phyloP scores from a whole-genome alignment of 2,888 invertebrate species.

The Drosophila rellima region DNA sequence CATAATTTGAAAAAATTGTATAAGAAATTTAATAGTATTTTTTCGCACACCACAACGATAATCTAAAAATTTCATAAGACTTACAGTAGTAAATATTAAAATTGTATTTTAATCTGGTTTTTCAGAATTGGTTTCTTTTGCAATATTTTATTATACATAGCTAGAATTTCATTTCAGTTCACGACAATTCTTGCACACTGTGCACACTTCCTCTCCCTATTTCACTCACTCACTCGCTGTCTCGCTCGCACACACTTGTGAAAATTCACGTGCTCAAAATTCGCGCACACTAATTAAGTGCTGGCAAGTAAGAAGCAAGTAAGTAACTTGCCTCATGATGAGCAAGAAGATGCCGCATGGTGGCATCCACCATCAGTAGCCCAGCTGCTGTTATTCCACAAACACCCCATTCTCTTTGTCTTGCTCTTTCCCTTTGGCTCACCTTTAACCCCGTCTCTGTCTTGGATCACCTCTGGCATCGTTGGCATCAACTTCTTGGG shows the following conservation, averaged over 20 bases:
- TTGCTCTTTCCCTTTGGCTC: not conserved
- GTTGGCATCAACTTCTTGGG: slow-evolving; percentile 67
- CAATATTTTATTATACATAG: not conserved
- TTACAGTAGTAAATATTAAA: too few relatives aligned
- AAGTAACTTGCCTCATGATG: slow-evolving; percentile 76
- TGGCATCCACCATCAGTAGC: slow-evolving; percentile 13
- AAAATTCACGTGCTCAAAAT: slow-evolving; percentile 79
- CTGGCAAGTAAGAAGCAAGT: slow-evolving; percentile 75
- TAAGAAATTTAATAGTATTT: too few relatives aligned
- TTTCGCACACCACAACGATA: too few relatives aligned
- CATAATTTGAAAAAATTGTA: too few relatives aligned
- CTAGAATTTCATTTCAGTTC: not conserved
- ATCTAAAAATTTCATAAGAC: too few relatives aligned
- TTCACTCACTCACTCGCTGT: not conserved
- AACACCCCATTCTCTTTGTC: not conserved
- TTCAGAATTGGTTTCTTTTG: too few relatives aligned
- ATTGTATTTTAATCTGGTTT: too few relatives aligned
- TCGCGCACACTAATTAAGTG: slow-evolving; percentile 81
- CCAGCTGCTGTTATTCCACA: slow-evolving; percentile 22
- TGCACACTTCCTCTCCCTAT: slow-evolving; percentile 12
- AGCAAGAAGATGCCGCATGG: slow-evolving; percentile 49
- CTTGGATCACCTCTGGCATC: slow-evolving; percentile 27
- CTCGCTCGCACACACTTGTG: slow-evolving; percentile 59
- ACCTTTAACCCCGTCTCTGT: not conserved
- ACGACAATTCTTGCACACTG: slow-evolving; percentile 16